Base-by-base conservation (phyloP, 2,797 vertebrate genomes). In the Sebastes vulpes region DNA sequence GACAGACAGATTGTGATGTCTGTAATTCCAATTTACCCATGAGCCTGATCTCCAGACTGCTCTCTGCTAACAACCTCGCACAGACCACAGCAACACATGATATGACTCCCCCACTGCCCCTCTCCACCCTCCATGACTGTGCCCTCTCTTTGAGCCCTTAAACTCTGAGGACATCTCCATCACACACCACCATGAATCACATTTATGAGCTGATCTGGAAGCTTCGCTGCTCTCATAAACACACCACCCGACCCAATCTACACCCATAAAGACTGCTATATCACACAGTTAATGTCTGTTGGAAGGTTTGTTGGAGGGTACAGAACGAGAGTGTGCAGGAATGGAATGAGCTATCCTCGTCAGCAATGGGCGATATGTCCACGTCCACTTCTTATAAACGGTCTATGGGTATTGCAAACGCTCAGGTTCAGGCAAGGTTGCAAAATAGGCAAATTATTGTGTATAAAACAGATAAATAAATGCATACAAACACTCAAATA, bases 161-260 rank as follows among this genome's bases (percentile, higher is more conserved):
- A 65, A 84, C 75, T 31, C 58, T 46, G 65, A 85, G 85, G 79
- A 87, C 75, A 75, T 81, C 77, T 85, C 74, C 50, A 53, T 80
- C 50, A 16, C 54, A 70, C 73, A 70, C 35, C 42, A 46, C 60
- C 77, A 85, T 87, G 54, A 81, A 80, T 87, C 82, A 79, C 60
- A 69, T 90, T 88, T 89, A 89, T 73, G 71, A 83, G 84, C 31
- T 63, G 61, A 80, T 72, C 72, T 75, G 38, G 65, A 83, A 56
- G 78, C 72, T 79, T 60, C 5, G 35, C 42, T 28, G 70, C 69
- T 12, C 82, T 79, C 77, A 64, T 86, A 84, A 89, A 88, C 72
- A 52, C 80, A 56, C 77, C 59, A 73, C 23, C 61, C 26, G 14
- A 71, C 42, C 75, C 23, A 61, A 23, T 74, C 66, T 72, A 35